Evolutionary conservation across 1,140 invertebrate genomes (phyloP).

Genomic region (Drosophila sp.): DNA sequence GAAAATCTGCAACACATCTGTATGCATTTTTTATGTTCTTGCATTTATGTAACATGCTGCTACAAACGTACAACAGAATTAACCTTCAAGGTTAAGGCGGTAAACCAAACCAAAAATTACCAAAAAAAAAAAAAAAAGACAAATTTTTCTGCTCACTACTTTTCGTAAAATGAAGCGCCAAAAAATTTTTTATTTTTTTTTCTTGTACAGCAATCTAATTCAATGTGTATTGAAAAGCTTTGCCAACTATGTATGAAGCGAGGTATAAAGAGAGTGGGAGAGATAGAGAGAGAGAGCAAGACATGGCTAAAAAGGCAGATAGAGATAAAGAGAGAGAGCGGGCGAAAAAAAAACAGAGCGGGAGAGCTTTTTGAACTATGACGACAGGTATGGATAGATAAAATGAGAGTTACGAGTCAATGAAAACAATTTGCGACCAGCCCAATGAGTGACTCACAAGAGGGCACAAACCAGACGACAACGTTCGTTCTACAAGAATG

Average conservation of each 20-base stretch:
- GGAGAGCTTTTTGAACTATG: conserved; percentile 49
- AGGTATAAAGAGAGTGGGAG: background rate
- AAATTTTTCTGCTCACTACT: conserved; percentile 20
- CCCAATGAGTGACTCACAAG: conserved; percentile 50
- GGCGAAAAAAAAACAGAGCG: conserved; percentile 20
- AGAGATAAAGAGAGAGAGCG: conserved; percentile 15
- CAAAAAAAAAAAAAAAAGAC: conserved; percentile 50
- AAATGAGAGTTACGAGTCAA: conserved; percentile 51
- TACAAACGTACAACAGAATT: conserved; percentile 38
- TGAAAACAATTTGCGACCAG: conserved; percentile 56
- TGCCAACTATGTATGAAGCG: conserved; percentile 9
- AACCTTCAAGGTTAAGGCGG: conserved; percentile 69
- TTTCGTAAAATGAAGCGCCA: conserved; percentile 72
- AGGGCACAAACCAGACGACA: conserved; percentile 21
- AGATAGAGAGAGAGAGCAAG: background rate
- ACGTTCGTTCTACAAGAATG: conserved; percentile 21
- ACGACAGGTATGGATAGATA: conserved; percentile 62
- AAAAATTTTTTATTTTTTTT: conserved; percentile 47
- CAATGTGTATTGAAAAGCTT: conserved; percentile 68
- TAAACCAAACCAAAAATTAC: conserved; percentile 32
- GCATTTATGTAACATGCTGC: conserved; percentile 38
- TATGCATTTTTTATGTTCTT: conserved; percentile 34
- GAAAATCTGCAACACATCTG: background rate
- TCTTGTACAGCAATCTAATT: conserved; percentile 76
- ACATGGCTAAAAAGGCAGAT: conserved; percentile 17